These are phyloP conservation scores for Molossus molossus DNA, from an alignment of 2,797 vertebrate genomes.

Conservation along the genomic window DNA sequence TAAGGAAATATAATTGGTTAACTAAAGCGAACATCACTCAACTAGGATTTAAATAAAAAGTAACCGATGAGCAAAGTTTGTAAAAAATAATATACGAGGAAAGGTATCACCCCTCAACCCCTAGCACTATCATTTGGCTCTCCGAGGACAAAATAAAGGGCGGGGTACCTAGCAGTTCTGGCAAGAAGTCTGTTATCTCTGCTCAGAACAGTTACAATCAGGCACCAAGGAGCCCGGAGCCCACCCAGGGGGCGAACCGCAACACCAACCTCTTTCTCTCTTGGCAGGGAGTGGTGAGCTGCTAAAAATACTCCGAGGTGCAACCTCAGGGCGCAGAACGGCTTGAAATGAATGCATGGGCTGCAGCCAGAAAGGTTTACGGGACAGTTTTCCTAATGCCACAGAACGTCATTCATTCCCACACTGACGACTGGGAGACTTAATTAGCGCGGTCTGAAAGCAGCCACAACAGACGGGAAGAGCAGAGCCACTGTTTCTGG, in stretches of 20 bases:
- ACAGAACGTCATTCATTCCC: slow-evolving; percentile 82
- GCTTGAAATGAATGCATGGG: slow-evolving; percentile 72
- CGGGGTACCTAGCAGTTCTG: not conserved
- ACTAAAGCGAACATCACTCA: not conserved
- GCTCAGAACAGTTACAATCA: no score
- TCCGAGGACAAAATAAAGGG: not conserved
- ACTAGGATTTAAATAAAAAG: not conserved
- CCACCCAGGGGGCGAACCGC: not conserved
- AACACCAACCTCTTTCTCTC: not conserved
- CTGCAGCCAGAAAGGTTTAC: slow-evolving; percentile 75
- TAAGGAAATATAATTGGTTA: not conserved
- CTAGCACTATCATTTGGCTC: not conserved
- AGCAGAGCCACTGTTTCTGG: slow-evolving; percentile 19
- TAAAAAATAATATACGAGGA: not conserved
- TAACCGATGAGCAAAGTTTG: not conserved
- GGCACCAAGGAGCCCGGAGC: not conserved
- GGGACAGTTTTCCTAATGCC: slow-evolving; percentile 80
- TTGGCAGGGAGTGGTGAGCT: not conserved
- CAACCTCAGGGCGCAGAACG: slow-evolving; percentile 25
- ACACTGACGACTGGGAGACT: slow-evolving; percentile 79
- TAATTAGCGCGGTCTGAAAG: slow-evolving; percentile 77
- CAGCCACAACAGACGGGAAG: slow-evolving; percentile 78
- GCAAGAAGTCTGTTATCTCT: not conserved
- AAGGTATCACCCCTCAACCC: not conserved
- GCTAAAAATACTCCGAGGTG: slow-evolving; percentile 47